phyloP scores from a whole-genome alignment of 2,888 invertebrate species.

The Folsomia manolachei region DNA sequence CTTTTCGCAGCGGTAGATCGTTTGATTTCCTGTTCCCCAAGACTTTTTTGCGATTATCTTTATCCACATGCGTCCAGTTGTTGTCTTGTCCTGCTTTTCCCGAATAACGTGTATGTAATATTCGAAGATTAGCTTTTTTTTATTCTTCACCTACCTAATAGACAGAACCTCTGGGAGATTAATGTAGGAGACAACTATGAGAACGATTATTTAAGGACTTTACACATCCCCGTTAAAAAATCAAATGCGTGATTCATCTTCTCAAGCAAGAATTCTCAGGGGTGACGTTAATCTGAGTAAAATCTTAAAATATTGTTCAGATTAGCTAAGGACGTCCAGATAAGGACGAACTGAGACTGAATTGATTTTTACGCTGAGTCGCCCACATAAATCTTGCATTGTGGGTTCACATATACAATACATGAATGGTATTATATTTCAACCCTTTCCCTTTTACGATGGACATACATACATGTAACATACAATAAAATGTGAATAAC shows the following conservation, averaged over 20 bases:
- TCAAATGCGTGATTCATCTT: too few species aligned
- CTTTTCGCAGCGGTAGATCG: not conserved
- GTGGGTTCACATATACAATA: too few species aligned
- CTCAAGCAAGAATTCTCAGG: too few species aligned
- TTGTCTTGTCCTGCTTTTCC: not conserved
- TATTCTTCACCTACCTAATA: too few species aligned
- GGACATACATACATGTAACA: not conserved
- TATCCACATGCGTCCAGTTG: not conserved
- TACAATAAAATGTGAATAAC: not conserved
- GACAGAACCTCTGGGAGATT: not conserved
- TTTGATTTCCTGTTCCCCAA: not conserved
- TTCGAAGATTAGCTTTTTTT: not conserved
- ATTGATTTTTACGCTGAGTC: conserved; percentile 44
- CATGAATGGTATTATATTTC: too few species aligned
- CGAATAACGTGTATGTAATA: not conserved
- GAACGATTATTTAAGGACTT: not conserved
- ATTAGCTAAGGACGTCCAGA: conserved; percentile 45
- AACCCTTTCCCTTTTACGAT: not conserved
- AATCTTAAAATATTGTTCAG: conserved; percentile 50
- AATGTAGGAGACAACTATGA: not conserved
- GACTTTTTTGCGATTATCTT: not conserved
- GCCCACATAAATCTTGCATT: conserved; percentile 39
- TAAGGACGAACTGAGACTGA: conserved; percentile 20
- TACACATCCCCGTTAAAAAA: too few species aligned
- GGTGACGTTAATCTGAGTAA: conserved; percentile 9